Evolutionary conservation across 2,797 vertebrate genomes (phyloP).

Genomic region (Acrocephalus scirpaceus): DNA sequence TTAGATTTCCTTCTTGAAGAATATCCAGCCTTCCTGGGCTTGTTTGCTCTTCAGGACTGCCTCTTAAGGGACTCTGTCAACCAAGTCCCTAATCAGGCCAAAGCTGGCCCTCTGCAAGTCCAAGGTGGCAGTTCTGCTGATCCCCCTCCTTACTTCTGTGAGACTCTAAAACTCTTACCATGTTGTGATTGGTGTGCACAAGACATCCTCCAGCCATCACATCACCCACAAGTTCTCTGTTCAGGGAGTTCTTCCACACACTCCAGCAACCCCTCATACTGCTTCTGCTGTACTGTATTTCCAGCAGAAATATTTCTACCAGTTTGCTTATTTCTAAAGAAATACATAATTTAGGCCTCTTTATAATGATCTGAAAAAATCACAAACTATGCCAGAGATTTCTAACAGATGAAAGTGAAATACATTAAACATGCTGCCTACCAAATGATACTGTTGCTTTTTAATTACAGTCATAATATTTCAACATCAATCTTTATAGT

Average conservation of each 20-base stretch:
- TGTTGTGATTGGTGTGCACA: neutral
- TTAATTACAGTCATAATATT: slow-evolving; percentile 25
- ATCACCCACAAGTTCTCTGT: neutral
- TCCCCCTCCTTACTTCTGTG: neutral
- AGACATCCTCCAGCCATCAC: neutral
- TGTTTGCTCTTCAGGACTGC: neutral
- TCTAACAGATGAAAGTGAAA: slow-evolving; percentile 46
- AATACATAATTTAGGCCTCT: slow-evolving; percentile 1
- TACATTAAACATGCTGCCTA: slow-evolving; percentile 3
- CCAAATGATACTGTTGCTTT: slow-evolving; percentile 22
- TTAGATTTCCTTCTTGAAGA: neutral
- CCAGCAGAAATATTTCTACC: neutral
- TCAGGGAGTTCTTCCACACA: neutral
- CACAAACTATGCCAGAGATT: slow-evolving; percentile 6
- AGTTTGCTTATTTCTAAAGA: neutral
- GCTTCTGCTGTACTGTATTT: neutral
- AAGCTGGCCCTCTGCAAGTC: neutral
- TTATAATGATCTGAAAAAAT: slow-evolving; percentile 37
- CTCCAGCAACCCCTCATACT: neutral
- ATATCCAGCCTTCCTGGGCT: neutral
- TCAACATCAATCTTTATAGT: slow-evolving; percentile 44
- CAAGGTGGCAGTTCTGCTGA: neutral
- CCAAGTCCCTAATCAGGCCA: neutral
- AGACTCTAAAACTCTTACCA: neutral
- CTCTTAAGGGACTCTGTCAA: neutral